phyloP scores from a whole-genome alignment of 2,797 vertebrate genomes.

The Pteronotus mesoamericanus region DNA sequence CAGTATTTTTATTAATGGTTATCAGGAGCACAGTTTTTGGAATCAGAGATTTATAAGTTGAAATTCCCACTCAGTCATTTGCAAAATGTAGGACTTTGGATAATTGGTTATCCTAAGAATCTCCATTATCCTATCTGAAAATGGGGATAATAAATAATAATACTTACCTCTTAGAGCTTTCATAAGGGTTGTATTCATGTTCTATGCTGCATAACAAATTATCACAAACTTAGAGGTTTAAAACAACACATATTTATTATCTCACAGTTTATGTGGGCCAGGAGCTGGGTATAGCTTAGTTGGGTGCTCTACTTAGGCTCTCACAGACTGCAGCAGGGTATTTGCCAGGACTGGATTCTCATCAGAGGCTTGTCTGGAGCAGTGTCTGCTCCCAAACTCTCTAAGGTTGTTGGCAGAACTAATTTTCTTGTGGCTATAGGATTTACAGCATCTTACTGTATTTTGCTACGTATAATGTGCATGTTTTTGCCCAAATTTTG shows the following conservation, averaged over 20 bases:
- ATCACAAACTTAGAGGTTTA: neutral
- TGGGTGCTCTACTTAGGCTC: neutral
- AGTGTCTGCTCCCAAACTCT: neutral
- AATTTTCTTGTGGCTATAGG: neutral
- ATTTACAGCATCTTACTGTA: neutral
- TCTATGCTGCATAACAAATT: neutral
- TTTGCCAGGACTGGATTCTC: neutral
- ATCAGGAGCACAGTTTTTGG: neutral
- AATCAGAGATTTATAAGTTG: neutral
- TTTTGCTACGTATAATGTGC: too few relatives aligned
- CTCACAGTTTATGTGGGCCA: neutral
- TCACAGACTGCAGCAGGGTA: neutral
- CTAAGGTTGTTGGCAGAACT: neutral
- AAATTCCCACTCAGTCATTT: neutral
- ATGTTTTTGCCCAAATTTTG: too few relatives aligned
- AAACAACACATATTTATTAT: neutral
- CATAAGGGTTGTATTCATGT: neutral
- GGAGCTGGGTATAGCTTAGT: neutral
- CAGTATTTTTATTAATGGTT: neutral
- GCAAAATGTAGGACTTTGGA: neutral
- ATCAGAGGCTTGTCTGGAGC: neutral
- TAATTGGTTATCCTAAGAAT: neutral
- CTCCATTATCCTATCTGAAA: neutral
- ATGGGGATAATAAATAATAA: neutral
- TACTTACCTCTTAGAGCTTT: neutral